These are phyloP conservation scores for honey bee (Apis mellifera) DNA, from an alignment of 1,140 invertebrate genomes.

Conservation along the genomic window Amel_HAv3.1 CM009941.2:13686001-13686500, in stretches of 20 bases:
- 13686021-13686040: constrained; percentile 26
- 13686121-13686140: constrained; percentile 17
- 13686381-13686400: constrained; percentile 23
- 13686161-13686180: neutral
- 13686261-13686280: neutral
- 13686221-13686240: constrained; percentile 4
- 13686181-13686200: neutral
- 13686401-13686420: neutral
- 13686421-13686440: neutral
- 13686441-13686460: neutral
- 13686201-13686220: neutral
- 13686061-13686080: constrained; percentile 18
- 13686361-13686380: constrained; percentile 18
- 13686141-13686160: neutral
- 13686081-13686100: constrained; percentile 16
- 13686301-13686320: constrained; percentile 40
- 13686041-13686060: neutral
- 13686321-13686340: constrained; percentile 58
- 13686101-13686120: constrained; percentile 36
- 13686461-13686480: constrained; percentile 47
- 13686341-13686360: neutral
- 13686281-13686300: neutral
- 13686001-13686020: neutral
- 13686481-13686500: constrained; percentile 34
- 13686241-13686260: neutral